These are phyloP conservation scores for Axinella damicornis DNA, from an alignment of 37 sponge, comb jelly and placozoan species.

Conservation along the genomic window DNA sequence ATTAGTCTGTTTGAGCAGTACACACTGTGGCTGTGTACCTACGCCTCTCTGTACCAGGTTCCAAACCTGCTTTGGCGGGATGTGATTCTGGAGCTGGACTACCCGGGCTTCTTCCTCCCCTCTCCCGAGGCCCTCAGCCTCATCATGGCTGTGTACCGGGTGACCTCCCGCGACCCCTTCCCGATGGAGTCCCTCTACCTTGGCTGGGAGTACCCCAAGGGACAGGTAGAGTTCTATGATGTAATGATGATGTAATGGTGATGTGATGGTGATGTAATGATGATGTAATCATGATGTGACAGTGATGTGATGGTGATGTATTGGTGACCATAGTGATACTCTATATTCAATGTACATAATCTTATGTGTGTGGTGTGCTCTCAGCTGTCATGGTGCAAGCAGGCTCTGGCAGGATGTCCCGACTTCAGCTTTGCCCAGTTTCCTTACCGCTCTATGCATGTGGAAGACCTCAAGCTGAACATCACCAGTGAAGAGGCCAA, in stretches of 20 bases:
- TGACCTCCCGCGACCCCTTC: slow-evolving; percentile 72
- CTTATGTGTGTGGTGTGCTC: neutral
- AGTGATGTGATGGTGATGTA: too few relatives aligned
- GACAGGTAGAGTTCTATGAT: slow-evolving; percentile 60
- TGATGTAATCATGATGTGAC: too few relatives aligned
- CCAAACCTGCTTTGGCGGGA: slow-evolving; percentile 91
- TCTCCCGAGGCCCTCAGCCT: slow-evolving; percentile 88
- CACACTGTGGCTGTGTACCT: too few relatives aligned
- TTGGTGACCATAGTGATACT: neutral
- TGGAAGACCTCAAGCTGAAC: slow-evolving; percentile 62
- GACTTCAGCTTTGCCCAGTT: slow-evolving; percentile 92
- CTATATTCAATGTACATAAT: neutral
- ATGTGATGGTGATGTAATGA: too few relatives aligned
- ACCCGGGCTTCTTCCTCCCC: slow-evolving; percentile 89
- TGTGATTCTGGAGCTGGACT: slow-evolving; percentile 91
- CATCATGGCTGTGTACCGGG: slow-evolving; percentile 81
- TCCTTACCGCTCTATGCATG: slow-evolving; percentile 46
- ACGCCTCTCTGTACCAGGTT: slow-evolving; percentile 26
- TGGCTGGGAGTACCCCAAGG: slow-evolving; percentile 71
- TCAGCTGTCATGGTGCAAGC: slow-evolving; percentile 79
- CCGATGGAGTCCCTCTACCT: slow-evolving; percentile 85
- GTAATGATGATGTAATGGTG: neutral
- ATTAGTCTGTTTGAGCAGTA: too few relatives aligned
- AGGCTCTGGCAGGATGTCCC: slow-evolving; percentile 77
- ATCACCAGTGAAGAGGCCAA: slow-evolving; percentile 45